These are phyloP conservation scores for Papilio dardanus DNA, from an alignment of 1,140 invertebrate species.

Conservation along the genomic window DNA sequence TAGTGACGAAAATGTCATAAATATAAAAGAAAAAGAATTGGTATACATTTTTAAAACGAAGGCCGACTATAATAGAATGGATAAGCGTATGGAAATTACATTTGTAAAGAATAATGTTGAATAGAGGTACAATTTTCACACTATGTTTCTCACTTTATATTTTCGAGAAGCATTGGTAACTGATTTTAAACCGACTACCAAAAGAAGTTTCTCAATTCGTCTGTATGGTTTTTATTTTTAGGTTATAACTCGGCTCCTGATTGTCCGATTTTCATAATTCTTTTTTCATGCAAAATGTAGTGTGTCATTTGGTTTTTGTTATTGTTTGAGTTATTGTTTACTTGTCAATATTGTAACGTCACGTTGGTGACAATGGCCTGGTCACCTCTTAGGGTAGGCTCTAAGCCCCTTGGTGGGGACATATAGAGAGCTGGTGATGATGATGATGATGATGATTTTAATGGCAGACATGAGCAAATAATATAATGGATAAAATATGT, in stretches of 20 bases:
- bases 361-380: too few relatives aligned
- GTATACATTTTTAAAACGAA: conserved; percentile 9
- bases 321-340: neutral
- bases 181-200: too few relatives aligned
- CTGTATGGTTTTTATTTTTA: too few relatives aligned
- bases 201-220: too few relatives aligned
- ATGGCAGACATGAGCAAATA: neutral
- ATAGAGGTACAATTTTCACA: neutral
- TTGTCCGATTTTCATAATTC: too few relatives aligned
- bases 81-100: conserved; percentile 10
- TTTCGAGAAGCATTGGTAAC: neutral
- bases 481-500: neutral
- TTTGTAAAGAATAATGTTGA: neutral
- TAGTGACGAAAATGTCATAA: neutral
- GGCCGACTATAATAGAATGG: neutral
- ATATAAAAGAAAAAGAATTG: conserved; percentile 8
- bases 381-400: too few relatives aligned
- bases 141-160: neutral
- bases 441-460: too few relatives aligned
- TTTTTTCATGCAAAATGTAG: too few relatives aligned
- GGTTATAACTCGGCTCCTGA: too few relatives aligned
- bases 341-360: neutral
- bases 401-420: too few relatives aligned
- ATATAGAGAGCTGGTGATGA: too few relatives aligned
- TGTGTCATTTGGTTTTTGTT: too few relatives aligned